These are phyloP conservation scores for Ctenodactylus gundi DNA, from an alignment of 2,113 vertebrate genomes.

Conservation along the genomic window DNA sequence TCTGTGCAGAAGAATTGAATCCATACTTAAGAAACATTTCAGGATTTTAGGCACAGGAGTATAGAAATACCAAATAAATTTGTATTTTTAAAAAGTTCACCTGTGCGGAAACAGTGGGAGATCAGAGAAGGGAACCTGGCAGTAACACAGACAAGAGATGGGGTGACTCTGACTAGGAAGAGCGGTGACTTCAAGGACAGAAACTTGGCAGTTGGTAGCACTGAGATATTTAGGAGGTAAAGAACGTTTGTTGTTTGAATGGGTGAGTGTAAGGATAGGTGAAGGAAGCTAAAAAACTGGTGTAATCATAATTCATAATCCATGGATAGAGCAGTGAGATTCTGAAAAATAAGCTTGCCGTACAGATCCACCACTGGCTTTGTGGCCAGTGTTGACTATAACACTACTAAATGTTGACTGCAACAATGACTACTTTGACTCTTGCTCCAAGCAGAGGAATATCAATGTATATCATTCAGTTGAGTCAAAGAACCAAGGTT, in stretches of 20 bases:
- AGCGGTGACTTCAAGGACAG: background rate
- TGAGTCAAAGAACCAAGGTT: background rate
- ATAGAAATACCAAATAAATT: background rate
- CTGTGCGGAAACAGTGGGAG: background rate
- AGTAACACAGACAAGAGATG: background rate
- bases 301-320: background rate
- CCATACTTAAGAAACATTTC: background rate
- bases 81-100: background rate
- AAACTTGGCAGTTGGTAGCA: background rate
- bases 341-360: background rate
- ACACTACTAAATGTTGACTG: background rate
- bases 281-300: background rate
- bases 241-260: background rate
- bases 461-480: background rate
- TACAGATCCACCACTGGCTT: background rate
- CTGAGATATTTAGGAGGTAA: background rate
- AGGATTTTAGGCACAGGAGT: background rate
- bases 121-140: background rate
- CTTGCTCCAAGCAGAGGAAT: background rate
- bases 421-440: background rate
- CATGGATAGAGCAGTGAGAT: fast-evolving
- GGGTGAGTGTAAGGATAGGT: background rate
- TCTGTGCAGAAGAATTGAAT: background rate
- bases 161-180: background rate
- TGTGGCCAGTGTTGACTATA: background rate